Base-by-base conservation (phyloP, 2,113 vertebrate species). In the Hippolais icterina region DNA sequence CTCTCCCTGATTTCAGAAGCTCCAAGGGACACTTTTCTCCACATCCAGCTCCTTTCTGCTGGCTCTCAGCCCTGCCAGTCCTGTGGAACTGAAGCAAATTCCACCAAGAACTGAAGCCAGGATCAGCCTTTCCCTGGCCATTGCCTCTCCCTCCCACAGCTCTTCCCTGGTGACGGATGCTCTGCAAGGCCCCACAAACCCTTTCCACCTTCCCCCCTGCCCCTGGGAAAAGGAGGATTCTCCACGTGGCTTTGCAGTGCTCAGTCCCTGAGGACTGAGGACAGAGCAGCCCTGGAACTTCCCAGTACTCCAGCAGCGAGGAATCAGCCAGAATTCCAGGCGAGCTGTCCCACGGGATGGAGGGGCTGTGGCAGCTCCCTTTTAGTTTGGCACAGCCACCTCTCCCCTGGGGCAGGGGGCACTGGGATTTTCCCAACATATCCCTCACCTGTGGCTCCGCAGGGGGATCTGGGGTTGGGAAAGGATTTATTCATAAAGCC, bases 401-500 rank as follows among this genome's bases (percentile, higher is more conserved):
- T 66, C 9, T 29, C 19, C 47, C n/a, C 31, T 7, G 79, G 87
- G n/a, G 15, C 10, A 9, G 42, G 57, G 63, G 24, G 39, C 47
- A 5, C 78, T 24, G 78, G 71, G 82, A 54, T 74, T 88, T 31
- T 57, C 20, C 39, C 59, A 80, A 28, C 29, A 4, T 4, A 54
- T 77, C 82, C 59, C 70, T 84, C 78, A 83, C 59, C 63, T 15
- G 4, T 2, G 68, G 59, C 82, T 87, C 91, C 19, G 5, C 75
- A 17, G 74, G 59, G 91, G 75, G 23, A 83, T 91, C 87, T 72
- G 63, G 61, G 42, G 27, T 79, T 60, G 75, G 90, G 23, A 80
- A 91, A 74, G 90, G 93, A 94, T 97, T 96, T 95, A 95, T 96
- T 96, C 87, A 83, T 59, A 83, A 94, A 95, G 84, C 65, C 78